These are phyloP conservation scores for Geodia barretti DNA, from an alignment of 37 sponge, comb jelly and placozoan genomes.

Conservation along the genomic window DNA sequence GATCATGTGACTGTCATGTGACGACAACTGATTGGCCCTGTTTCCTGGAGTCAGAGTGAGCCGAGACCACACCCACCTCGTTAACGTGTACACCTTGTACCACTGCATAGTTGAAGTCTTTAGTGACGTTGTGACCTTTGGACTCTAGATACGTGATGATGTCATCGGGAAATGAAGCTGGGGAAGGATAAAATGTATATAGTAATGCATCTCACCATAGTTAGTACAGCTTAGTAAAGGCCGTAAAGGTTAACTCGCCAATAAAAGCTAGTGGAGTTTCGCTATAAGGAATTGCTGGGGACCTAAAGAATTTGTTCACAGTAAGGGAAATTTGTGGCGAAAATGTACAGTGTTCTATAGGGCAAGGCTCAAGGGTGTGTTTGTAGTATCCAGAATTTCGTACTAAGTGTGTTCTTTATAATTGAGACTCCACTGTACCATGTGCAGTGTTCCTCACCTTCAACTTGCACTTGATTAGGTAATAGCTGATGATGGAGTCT, in stretches of 20 bases:
- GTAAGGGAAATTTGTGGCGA: too few relatives aligned
- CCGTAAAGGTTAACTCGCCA: too few relatives aligned
- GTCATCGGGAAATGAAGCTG: conserved; percentile 37
- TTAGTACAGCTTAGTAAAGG: not conserved
- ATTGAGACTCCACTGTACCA: too few relatives aligned
- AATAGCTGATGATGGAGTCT: conserved; percentile 78
- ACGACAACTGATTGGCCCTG: conserved; percentile 34
- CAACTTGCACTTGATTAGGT: conserved; percentile 50
- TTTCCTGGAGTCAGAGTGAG: conserved; percentile 67
- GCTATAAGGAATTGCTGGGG: too few relatives aligned
- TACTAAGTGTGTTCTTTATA: too few relatives aligned
- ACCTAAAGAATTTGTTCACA: too few relatives aligned
- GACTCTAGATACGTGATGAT: conserved; percentile 13
- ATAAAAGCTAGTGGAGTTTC: too few relatives aligned
- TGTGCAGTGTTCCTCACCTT: conserved; percentile 32
- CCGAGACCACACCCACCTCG: conserved; percentile 7
- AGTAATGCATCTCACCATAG: not conserved
- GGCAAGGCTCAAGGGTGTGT: too few relatives aligned
- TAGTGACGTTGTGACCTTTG: conserved; percentile 27
- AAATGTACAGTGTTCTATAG: too few relatives aligned
- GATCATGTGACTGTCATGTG: too few relatives aligned
- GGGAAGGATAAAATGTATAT: too few relatives aligned
- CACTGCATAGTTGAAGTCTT: not conserved
- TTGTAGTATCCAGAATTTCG: too few relatives aligned
- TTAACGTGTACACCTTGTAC: conserved; percentile 38